Evolutionary conservation across 2,797 vertebrate species (phyloP).

Genomic region (Acridotheres tristis): DNA sequence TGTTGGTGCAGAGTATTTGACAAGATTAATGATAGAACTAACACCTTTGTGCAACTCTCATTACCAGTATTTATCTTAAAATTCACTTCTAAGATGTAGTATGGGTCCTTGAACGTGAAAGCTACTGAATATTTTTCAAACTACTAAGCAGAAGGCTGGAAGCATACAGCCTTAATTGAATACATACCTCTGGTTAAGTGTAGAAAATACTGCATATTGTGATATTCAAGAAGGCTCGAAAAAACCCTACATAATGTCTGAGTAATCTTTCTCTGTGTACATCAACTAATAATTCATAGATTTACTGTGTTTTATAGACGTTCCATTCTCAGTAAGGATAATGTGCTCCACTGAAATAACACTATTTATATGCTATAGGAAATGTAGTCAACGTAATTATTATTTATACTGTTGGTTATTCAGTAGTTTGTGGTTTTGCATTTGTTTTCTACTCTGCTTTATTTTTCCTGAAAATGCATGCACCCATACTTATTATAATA

Average conservation of each 20-base stretch:
- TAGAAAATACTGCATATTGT: not conserved
- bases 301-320: not conserved
- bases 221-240: not conserved
- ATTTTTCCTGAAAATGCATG: not conserved
- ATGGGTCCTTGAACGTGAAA: not conserved
- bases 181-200: not conserved
- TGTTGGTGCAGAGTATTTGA: not conserved
- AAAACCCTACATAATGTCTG: not conserved
- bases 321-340: not conserved
- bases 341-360: not conserved
- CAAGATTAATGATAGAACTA: conserved; percentile 27
- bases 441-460: not conserved
- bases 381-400: not conserved
- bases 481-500: too few species aligned
- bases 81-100: not conserved
- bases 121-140: not conserved
- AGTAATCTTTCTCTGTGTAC: not conserved
- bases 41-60: not conserved
- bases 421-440: not conserved
- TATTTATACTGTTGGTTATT: not conserved
- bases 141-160: not conserved
- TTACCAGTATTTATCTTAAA: conserved; percentile 38
- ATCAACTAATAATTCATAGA: not conserved
- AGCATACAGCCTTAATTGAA: not conserved
- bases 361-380: not conserved